These are phyloP conservation scores for Laothoe populi DNA, from an alignment of 2,888 invertebrate species.

Conservation along the genomic window DNA sequence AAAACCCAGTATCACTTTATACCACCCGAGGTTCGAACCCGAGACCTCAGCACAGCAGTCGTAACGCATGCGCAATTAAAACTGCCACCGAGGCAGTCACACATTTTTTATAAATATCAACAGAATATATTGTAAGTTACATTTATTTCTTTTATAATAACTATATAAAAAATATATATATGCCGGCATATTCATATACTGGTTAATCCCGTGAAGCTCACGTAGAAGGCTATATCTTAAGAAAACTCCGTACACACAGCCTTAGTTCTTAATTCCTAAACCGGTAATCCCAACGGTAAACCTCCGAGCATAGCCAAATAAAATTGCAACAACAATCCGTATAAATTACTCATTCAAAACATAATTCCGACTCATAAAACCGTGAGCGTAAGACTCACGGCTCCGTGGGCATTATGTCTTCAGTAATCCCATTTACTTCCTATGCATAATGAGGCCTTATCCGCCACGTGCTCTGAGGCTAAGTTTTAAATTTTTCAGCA, in stretches of 20 bases:
- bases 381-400: constrained; percentile 41
- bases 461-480: constrained; percentile 37
- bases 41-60: not conserved
- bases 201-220: not conserved
- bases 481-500: constrained; percentile 43
- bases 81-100: no score
- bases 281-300: constrained; percentile 13
- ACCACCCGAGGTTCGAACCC: no score
- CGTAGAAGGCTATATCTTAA: no score
- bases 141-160: no score
- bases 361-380: constrained; percentile 49
- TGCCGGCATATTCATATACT: not conserved
- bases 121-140: no score
- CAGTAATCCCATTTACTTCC: constrained; percentile 47
- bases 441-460: constrained; percentile 50
- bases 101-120: no score
- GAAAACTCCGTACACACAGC: not conserved
- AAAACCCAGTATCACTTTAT: no score
- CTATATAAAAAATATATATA: not conserved
- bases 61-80: no score
- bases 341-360: constrained; percentile 56
- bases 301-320: constrained; percentile 3
- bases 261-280: not conserved
- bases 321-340: constrained; percentile 37
- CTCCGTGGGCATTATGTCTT: constrained; percentile 47